Conservation (phyloP, 2,888 invertebrate species). For the Cantharis flavilabris region DNA sequence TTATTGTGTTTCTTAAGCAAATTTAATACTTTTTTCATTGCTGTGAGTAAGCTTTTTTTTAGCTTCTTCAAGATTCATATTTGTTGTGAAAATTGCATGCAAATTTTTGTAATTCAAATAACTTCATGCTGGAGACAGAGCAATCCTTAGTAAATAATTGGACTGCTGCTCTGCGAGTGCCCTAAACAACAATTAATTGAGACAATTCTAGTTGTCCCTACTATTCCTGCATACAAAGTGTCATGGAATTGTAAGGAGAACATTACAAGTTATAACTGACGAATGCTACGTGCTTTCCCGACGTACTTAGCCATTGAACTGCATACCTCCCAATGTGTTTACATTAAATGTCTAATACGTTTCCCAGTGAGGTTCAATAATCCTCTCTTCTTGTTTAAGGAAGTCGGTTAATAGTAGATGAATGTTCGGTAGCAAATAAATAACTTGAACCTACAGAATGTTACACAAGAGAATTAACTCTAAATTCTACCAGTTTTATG, state of each 20-base stretch:
- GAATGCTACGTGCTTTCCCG: not conserved
- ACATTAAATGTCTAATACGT: not conserved
- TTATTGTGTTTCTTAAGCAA: too few species aligned
- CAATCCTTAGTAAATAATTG: not conserved
- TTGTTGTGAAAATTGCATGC: not conserved
- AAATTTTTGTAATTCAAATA: not conserved
- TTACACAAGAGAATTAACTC: not conserved
- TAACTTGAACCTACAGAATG: not conserved
- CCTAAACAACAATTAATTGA: not conserved
- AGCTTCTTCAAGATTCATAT: too few species aligned
- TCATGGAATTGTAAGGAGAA: not conserved
- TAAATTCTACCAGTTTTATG: not conserved
- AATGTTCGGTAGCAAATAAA: not conserved
- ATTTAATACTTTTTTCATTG: too few species aligned
- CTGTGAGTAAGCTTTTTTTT: too few species aligned
- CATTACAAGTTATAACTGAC: not conserved
- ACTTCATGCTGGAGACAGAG: not conserved
- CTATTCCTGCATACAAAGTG: not conserved
- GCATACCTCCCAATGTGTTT: not conserved
- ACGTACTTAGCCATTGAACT: not conserved
- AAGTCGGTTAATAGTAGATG: not conserved
- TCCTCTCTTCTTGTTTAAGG: not conserved
- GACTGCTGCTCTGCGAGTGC: not conserved
- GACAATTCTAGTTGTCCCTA: not conserved
- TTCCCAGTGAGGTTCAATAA: not conserved